Percentiles rank a stretch among this genome's conserved stretches.
Evolutionary conservation across 2,113 vertebrate genomes (phyloP).

Genomic region (Donacobius atricapilla): DNA sequence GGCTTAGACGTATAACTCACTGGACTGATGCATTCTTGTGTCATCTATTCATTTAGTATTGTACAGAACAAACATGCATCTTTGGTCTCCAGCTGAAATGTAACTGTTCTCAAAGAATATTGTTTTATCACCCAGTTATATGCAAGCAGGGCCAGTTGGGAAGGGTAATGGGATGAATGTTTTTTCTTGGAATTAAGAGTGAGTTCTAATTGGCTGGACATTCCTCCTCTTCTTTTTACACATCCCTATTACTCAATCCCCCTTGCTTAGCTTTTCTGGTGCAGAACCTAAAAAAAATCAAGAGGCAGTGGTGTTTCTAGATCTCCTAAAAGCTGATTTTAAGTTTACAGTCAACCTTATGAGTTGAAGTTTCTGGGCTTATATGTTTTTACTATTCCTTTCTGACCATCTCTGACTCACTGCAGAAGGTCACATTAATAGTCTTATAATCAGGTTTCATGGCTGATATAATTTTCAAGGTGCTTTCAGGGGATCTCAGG

Average conservation of each 20-base stretch:
- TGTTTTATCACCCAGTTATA: not conserved
- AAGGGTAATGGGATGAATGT: not conserved
- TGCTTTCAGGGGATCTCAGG: not conserved
- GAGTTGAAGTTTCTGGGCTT: not conserved
- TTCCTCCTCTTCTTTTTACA: not conserved
- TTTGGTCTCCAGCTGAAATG: not conserved
- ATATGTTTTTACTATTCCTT: not conserved
- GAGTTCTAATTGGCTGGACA: not conserved
- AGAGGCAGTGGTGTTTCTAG: not conserved
- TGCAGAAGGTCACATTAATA: not conserved
- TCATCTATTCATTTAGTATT: not conserved
- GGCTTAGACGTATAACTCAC: not conserved
- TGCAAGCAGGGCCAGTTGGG: not conserved
- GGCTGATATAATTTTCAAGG: not conserved
- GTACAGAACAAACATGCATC: not conserved
- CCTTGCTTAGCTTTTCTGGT: not conserved
- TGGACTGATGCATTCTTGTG: not conserved
- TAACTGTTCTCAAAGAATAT: not conserved
- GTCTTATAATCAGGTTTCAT: not conserved
- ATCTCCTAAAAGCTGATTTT: not conserved
- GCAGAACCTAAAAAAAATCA: not conserved
- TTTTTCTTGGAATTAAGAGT: not conserved
- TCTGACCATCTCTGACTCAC: not conserved
- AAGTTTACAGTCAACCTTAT: not conserved
- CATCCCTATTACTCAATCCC: not conserved